Evolutionary conservation across 1,140 invertebrate species (phyloP).

Genomic region (Drosophila nebulosa): DNA sequence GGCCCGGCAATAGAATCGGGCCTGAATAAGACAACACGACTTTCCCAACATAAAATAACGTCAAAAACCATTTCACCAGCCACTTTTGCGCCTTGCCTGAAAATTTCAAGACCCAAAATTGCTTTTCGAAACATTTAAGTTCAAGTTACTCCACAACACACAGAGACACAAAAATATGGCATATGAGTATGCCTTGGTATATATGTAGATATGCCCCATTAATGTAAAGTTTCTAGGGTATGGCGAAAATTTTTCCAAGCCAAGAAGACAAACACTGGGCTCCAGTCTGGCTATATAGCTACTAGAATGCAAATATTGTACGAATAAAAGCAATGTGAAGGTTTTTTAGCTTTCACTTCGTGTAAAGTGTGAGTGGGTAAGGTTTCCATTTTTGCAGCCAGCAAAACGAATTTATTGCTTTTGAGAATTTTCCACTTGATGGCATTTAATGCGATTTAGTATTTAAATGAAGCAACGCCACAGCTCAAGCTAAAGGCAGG

Average conservation of each 20-base stretch:
- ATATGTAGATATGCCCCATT: neutral
- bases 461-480: slow-evolving; percentile 71
- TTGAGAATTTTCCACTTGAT: slow-evolving; percentile 78
- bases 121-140: too few species aligned
- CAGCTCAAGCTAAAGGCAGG: slow-evolving; percentile 12
- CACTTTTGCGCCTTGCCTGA: too few species aligned
- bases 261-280: slow-evolving; percentile 57
- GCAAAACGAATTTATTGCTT: slow-evolving; percentile 72
- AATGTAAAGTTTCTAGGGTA: neutral
- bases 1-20: too few species aligned
- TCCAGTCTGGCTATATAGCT: slow-evolving; percentile 22
- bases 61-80: too few species aligned
- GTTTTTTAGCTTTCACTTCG: slow-evolving; percentile 46
- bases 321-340: slow-evolving; percentile 1
- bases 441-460: slow-evolving; percentile 79
- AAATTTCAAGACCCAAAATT: too few species aligned
- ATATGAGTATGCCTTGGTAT: too few species aligned
- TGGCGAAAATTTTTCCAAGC: neutral
- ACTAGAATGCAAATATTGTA: slow-evolving; percentile 74
- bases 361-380: slow-evolving; percentile 51
- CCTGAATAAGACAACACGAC: too few species aligned
- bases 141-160: too few species aligned
- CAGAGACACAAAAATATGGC: too few species aligned
- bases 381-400: slow-evolving; percentile 38
- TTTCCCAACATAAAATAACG: too few species aligned